Evolutionary conservation across 2,797 vertebrate species (phyloP).

Genomic region (Tadarida brasiliensis): DNA sequence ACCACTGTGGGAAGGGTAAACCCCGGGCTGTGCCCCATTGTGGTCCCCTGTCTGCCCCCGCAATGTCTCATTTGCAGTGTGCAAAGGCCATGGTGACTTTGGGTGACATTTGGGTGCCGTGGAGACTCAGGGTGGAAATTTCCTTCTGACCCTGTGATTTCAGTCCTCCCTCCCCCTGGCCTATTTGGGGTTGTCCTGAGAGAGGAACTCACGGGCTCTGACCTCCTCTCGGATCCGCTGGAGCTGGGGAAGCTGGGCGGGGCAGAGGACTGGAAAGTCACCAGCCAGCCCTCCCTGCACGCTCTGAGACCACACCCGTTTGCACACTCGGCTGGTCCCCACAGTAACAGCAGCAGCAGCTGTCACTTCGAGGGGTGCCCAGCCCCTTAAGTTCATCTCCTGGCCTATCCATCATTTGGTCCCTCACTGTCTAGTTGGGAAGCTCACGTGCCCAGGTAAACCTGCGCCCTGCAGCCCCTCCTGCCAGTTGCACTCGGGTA

Average conservation of each 20-base stretch:
- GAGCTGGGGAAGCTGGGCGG: not conserved
- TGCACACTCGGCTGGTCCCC: not conserved
- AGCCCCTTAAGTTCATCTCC: not conserved
- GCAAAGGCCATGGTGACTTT: slow-evolving; percentile 46
- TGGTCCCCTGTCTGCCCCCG: not conserved
- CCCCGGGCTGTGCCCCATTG: not conserved
- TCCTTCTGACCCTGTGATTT: not conserved
- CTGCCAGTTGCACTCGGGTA: not conserved
- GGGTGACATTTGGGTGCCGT: slow-evolving; percentile 66
- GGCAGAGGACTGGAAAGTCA: not conserved
- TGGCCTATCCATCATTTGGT: fast-evolving
- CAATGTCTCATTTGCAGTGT: not conserved
- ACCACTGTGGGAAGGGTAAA: not conserved
- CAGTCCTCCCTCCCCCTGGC: not conserved
- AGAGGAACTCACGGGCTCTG: not conserved
- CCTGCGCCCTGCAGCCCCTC: not conserved
- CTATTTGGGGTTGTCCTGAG: not conserved
- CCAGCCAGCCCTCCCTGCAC: fast-evolving
- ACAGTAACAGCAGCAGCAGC: not conserved
- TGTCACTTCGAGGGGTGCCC: not conserved
- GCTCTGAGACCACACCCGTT: not conserved
- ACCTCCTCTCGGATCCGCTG: not conserved
- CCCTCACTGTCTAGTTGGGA: not conserved
- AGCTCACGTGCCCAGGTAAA: not conserved
- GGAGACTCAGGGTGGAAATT: slow-evolving; percentile 45